Evolutionary conservation across 2,888 invertebrate species (phyloP).

Genomic region (Limnephilus rhombicus): DNA sequence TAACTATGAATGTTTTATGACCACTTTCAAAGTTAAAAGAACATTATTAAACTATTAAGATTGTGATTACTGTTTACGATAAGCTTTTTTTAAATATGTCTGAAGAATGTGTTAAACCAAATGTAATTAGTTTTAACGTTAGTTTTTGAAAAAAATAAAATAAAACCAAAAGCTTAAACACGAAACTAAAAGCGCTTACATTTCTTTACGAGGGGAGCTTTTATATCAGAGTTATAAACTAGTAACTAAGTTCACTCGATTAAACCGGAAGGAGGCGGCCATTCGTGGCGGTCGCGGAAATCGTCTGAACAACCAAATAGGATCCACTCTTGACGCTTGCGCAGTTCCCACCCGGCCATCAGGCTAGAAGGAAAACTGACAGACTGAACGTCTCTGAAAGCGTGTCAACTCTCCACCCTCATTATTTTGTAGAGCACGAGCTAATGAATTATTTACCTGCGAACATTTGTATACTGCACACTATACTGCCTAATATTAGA

Average conservation of each 20-base stretch:
- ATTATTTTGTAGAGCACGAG: not conserved
- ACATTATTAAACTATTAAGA: not conserved
- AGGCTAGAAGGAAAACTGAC: not conserved
- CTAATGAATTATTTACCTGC: not conserved
- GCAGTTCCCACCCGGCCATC: not conserved
- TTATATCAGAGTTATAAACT: not conserved
- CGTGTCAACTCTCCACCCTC: not conserved
- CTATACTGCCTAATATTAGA: not conserved
- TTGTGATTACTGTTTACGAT: not conserved
- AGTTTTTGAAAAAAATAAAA: not conserved
- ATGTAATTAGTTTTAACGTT: not conserved
- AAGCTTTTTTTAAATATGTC: not conserved
- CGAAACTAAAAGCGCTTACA: not conserved
- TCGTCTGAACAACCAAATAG: conserved; percentile 31
- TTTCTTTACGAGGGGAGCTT: not conserved
- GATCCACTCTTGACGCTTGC: conserved; percentile 17
- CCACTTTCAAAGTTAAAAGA: not conserved
- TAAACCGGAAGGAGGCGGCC: conserved; percentile 27
- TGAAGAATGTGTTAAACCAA: not conserved
- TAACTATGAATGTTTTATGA: not conserved
- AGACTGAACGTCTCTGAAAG: not conserved
- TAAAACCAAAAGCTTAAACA: not conserved
- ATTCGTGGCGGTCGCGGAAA: conserved; percentile 34
- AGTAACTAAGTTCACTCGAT: not conserved
- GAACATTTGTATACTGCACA: not conserved